Percentiles rank a stretch among this genome's conserved stretches.
phyloP scores from a whole-genome alignment of 1,140 invertebrate genomes.

The Drosophila sulfurigaster region DNA sequence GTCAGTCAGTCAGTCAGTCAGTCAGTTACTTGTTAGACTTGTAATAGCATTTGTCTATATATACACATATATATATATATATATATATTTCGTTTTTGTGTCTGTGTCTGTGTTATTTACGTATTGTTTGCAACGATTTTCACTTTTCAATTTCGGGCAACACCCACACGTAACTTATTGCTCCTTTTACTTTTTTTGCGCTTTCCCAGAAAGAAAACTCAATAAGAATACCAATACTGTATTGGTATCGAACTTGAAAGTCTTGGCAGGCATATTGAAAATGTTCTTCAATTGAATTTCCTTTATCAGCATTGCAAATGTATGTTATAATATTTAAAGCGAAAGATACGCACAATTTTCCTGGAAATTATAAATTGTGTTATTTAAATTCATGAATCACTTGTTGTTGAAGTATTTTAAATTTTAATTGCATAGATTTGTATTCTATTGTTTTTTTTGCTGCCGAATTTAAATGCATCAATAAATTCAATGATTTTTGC shows the following conservation, averaged over 20 bases:
- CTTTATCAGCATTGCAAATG: no score
- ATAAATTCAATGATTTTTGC: no score
- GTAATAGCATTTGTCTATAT: conserved; percentile 20
- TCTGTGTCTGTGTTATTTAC: conserved; percentile 1
- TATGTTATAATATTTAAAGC: no score
- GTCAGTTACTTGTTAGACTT: conserved; percentile 23
- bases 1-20: not conserved
- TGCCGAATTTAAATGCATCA: no score
- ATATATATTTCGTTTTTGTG: conserved; percentile 2
- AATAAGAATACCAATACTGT: conserved; percentile 21
- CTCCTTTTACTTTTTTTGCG: conserved; percentile 54
- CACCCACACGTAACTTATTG: conserved; percentile 52
- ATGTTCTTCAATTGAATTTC: no score
- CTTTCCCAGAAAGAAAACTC: conserved; percentile 28
- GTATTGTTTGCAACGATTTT: conserved; percentile 30
- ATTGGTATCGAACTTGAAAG: no score
- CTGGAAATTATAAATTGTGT: no score
- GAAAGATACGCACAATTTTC: no score
- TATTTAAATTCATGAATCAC: no score
- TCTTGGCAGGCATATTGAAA: no score
- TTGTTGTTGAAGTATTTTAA: not conserved
- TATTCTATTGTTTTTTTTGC: no score
- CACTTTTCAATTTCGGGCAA: conserved; percentile 42
- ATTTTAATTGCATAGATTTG: not conserved
- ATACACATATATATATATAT: not conserved